phyloP scores from a whole-genome alignment of 35 echinoderm and acorn worm species.

The Heliocidaris erythrogramma region DNA sequence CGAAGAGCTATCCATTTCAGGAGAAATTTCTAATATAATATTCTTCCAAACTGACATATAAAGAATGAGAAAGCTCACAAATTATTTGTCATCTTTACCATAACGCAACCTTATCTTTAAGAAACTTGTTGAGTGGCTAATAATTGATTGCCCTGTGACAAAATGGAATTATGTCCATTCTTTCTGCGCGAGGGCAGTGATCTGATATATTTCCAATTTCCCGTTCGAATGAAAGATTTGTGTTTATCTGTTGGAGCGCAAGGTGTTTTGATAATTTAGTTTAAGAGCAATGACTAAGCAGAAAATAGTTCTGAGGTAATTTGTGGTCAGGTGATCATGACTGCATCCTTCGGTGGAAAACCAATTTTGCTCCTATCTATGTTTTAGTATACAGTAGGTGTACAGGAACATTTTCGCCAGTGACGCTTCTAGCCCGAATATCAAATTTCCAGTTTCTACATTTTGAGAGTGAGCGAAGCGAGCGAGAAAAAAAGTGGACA shows the following conservation, averaged over 20 bases:
- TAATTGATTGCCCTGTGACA: background rate
- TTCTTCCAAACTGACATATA: too few species aligned
- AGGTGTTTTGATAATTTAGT: background rate
- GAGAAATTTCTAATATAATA: too few species aligned
- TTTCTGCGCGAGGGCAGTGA: background rate
- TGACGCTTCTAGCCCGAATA: too few species aligned
- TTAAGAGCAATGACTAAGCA: background rate
- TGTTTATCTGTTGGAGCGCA: background rate
- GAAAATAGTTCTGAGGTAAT: background rate
- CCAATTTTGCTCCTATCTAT: background rate
- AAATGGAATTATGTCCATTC: background rate
- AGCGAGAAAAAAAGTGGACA: too few species aligned
- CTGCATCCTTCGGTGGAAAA: background rate
- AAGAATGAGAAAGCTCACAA: too few species aligned
- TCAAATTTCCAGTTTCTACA: too few species aligned
- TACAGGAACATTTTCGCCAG: too few species aligned
- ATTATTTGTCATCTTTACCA: too few species aligned
- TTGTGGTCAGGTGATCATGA: background rate
- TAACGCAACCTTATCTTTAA: background rate
- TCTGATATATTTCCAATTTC: slow-evolving; percentile 5
- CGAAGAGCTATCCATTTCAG: too few species aligned
- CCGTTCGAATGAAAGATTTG: background rate
- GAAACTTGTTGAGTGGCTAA: background rate
- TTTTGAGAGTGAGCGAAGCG: too few species aligned
- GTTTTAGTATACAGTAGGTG: too few species aligned